Evolutionary conservation across 2,888 invertebrate species (phyloP).

Genomic region (Lamellibrachia columna): DNA sequence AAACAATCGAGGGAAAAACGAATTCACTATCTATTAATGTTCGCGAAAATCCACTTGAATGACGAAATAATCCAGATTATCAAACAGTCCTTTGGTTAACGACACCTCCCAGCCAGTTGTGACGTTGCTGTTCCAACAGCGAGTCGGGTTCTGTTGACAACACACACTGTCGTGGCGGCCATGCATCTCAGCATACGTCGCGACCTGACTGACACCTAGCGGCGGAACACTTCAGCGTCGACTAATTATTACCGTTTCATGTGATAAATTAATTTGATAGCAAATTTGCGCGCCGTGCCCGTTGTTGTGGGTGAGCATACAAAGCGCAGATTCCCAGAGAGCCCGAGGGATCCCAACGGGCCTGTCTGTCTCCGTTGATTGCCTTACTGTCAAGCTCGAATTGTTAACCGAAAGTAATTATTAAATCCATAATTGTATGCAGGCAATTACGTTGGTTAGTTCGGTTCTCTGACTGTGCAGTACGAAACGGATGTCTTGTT

Average conservation of each 20-base stretch:
- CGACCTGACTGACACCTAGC: neutral
- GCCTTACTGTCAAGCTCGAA: neutral
- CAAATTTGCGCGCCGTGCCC: neutral
- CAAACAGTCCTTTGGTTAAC: neutral
- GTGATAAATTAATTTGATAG: constrained; percentile 16
- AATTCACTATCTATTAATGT: neutral
- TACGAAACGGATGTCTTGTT: neutral
- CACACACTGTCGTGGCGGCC: neutral
- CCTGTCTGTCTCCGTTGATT: neutral
- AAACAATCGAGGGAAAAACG: neutral
- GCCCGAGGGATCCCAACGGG: neutral
- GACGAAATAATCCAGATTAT: neutral
- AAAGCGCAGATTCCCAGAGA: neutral
- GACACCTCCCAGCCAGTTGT: neutral
- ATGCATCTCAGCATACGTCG: constrained; percentile 8
- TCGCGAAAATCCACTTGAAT: neutral
- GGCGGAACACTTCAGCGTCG: neutral
- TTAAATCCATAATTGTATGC: constrained; percentile 11
- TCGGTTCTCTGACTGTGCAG: neutral
- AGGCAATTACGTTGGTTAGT: constrained; percentile 11
- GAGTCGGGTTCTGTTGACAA: neutral
- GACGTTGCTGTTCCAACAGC: too few species aligned
- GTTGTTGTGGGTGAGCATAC: neutral
- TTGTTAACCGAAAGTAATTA: constrained; percentile 9
- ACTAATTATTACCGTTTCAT: constrained; percentile 7